Conservation (phyloP, 1,140 invertebrate species). For the Drosophila watanabei region DNA sequence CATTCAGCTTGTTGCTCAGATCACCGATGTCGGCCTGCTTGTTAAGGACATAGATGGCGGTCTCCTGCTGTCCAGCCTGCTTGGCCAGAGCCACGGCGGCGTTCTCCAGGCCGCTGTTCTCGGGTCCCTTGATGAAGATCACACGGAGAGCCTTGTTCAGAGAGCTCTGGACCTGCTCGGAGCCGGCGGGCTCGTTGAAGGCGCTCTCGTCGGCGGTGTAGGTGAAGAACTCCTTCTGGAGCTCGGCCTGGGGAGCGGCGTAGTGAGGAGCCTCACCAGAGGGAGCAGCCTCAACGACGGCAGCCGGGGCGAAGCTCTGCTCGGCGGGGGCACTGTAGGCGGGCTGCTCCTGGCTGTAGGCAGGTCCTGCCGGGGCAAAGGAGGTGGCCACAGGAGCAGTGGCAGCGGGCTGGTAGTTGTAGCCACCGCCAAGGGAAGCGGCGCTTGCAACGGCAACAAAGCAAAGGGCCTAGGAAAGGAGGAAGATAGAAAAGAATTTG, state of each 20-base stretch:
- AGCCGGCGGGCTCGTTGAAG: constrained; percentile 63
- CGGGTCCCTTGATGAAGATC: constrained; percentile 79
- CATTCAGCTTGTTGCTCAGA: constrained; percentile 70
- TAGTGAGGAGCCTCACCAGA: constrained; percentile 46
- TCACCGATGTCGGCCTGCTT: constrained; percentile 80
- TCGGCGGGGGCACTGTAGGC: constrained; percentile 32
- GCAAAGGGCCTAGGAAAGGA: constrained; percentile 37
- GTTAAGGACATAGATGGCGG: constrained; percentile 81
- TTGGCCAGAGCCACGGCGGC: constrained; percentile 73
- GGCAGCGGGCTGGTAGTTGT: constrained; percentile 68
- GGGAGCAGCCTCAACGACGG: constrained; percentile 33
- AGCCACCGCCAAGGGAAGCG: constrained; percentile 38
- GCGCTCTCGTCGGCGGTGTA: constrained; percentile 72
- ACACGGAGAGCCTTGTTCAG: constrained; percentile 72
- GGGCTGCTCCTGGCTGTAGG: constrained; percentile 27
- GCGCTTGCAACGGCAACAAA: constrained; percentile 53
- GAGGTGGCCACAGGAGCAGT: constrained; percentile 30
- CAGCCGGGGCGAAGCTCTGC: background rate
- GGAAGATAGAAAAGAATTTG: background rate
- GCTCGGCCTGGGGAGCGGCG: constrained; percentile 57
- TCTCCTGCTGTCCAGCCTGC: constrained; percentile 74
- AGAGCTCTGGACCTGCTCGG: constrained; percentile 53
- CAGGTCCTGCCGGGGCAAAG: constrained; percentile 28
- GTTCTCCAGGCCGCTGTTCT: constrained; percentile 73
- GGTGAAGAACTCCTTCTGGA: constrained; percentile 79